These are phyloP conservation scores for Enteromius thamalakanensis DNA, from an alignment of 2,797 vertebrate genomes.

Conservation along the genomic window DNA sequence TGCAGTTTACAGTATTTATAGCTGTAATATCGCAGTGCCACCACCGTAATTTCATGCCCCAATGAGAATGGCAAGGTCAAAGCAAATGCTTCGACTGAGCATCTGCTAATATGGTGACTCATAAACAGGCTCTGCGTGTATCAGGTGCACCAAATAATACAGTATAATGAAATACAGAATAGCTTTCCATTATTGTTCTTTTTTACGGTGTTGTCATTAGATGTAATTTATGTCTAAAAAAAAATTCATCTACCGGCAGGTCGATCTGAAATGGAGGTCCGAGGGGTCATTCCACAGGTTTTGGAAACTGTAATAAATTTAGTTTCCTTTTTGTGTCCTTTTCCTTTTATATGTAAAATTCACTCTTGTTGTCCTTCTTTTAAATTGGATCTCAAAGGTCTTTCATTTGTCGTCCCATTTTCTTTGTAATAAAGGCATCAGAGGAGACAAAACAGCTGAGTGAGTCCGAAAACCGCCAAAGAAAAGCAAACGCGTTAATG, in stretches of 20 bases:
- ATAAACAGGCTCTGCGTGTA: constrained; percentile 99
- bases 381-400: constrained; percentile 73
- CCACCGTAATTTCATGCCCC: constrained; percentile 99
- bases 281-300: constrained; percentile 96
- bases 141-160: constrained; percentile 99
- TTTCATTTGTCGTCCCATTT: constrained; percentile 75
- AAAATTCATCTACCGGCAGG: constrained; percentile 95
- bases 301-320: constrained; percentile 81
- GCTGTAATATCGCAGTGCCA: constrained; percentile 99
- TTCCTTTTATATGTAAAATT: constrained; percentile 83
- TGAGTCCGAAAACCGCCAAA: constrained; percentile 69
- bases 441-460: constrained; percentile 70
- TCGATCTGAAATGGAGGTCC: constrained; percentile 95
- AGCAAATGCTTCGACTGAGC: constrained; percentile 99
- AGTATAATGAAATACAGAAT: constrained; percentile 99
- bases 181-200: constrained; percentile 99
- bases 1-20: constrained; percentile 99
- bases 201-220: constrained; percentile 99
- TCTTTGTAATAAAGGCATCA: constrained; percentile 75
- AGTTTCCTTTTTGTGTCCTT: constrained; percentile 71
- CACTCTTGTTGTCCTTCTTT: constrained; percentile 73
- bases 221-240: constrained; percentile 95
- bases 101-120: constrained; percentile 99
- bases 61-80: constrained; percentile 99
- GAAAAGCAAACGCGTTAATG: constrained; percentile 67